Conservation (phyloP, 2,888 invertebrate species). For the Drosophila rubida region DNA sequence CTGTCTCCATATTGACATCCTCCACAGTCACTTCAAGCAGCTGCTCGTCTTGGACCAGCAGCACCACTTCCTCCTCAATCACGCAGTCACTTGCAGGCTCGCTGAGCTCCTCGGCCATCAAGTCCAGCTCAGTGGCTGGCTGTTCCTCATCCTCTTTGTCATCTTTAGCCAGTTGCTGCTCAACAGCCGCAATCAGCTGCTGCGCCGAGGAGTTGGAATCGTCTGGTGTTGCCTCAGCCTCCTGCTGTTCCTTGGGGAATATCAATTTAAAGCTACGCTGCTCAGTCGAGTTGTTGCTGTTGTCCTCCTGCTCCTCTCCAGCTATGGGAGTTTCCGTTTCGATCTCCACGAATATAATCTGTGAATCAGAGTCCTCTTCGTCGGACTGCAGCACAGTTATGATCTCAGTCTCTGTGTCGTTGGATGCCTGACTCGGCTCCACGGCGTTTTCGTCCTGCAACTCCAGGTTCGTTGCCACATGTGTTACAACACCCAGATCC, state of each 20-base stretch:
- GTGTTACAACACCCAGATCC: slow-evolving; percentile 7
- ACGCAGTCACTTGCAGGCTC: not conserved
- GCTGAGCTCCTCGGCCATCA: not conserved
- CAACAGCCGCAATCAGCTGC: slow-evolving; percentile 10
- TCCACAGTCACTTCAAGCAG: not conserved
- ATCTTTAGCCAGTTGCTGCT: slow-evolving; percentile 7
- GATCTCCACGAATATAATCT: slow-evolving; percentile 50
- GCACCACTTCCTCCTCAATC: not conserved
- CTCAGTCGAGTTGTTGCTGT: not conserved
- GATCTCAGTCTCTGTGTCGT: slow-evolving; percentile 28
- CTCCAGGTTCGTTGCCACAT: not conserved
- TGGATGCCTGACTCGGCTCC: slow-evolving; percentile 13
- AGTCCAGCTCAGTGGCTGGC: not conserved
- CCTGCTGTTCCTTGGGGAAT: slow-evolving; percentile 21
- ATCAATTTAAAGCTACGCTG: slow-evolving; percentile 33
- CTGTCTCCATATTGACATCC: not conserved
- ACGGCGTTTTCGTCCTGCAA: slow-evolving; percentile 3
- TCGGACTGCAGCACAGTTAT: slow-evolving; percentile 35
- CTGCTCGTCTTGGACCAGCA: not conserved
- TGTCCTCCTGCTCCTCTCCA: not conserved
- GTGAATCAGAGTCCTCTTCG: slow-evolving; percentile 45
- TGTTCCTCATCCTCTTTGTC: not conserved
- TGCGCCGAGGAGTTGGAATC: not conserved
- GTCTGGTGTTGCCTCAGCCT: not conserved
- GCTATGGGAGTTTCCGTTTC: slow-evolving; percentile 15